Base-by-base conservation (phyloP, 2,797 vertebrate species). In the Coilia nasus region DNA sequence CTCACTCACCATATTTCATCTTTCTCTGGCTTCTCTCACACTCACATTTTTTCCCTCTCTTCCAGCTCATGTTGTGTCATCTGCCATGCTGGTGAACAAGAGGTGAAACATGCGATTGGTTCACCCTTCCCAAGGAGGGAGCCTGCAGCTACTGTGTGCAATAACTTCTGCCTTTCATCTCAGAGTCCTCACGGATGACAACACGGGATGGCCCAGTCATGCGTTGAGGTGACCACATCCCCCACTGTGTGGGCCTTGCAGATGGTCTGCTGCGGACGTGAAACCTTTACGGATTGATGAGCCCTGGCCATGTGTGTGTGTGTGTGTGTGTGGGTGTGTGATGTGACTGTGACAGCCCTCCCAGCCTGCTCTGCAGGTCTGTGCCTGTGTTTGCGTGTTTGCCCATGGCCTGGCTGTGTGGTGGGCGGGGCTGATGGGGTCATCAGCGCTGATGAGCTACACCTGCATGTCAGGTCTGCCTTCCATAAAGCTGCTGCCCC, bases 21-120 rank as follows among this genome's bases (percentile, higher is more conserved):
- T 28, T 25, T 67, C 23, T 67, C 60, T 25, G 50, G 64, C 23
- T 71, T 31, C 64, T 31, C 64, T 86, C 71, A 19, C 46, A 86
- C 83, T 87, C 31, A 3, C 87, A 56, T 31, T 71, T 12, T 31
- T 9, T 31, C 11, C 25, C 83, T 86, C 80, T 35, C 59, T 80
- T 23, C 71, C 50, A 83, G 83, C 59, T 78, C 71, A 19, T 75
- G 31, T 75, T 75, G 67, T 35, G 67, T 75, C 67, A 75, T 35
- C 28, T 75, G 28, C 31, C 67, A 35, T 0, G 3, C 67, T 6
- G 28, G 31, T 41, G 67, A 75, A 28, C 67, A 6, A 75, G 67
- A 35, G 25, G 67, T 75, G 67, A 75, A 31, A 35, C 67, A 75
- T 35, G 50, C 50, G 67, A 64, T 2, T 64, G 23, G 60, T 25